Percentiles rank a stretch among this genome's conserved stretches.
phyloP scores from a whole-genome alignment of 37 sponge, comb jelly and placozoan species.

The Haliclona indistincta region DNA sequence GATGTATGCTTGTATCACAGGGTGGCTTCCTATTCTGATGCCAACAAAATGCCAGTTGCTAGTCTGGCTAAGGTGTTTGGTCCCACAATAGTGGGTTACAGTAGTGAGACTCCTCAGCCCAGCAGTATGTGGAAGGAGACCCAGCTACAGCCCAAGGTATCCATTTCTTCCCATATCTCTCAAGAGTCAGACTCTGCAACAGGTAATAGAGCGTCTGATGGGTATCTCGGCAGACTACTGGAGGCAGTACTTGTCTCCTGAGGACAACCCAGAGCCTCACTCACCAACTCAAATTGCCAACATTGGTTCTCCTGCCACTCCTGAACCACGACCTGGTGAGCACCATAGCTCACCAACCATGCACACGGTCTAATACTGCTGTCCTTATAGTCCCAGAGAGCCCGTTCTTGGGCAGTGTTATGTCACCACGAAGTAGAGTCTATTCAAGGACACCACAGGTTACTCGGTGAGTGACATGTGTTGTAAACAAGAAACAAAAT shows the following conservation, averaged over 20 bases:
- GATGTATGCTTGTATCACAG: conserved; percentile 23
- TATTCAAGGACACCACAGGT: too few species aligned
- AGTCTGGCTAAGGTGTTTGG: conserved; percentile 89
- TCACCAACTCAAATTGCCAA: conserved; percentile 21
- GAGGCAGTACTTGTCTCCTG: conserved; percentile 67
- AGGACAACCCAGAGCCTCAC: conserved; percentile 49
- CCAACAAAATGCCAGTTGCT: conserved; percentile 85
- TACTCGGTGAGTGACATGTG: too few species aligned
- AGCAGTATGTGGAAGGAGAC: conserved; percentile 69
- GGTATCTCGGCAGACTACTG: conserved; percentile 74
- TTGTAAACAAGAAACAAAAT: too few species aligned
- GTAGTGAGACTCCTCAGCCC: conserved; percentile 32
- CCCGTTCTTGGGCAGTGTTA: too few species aligned
- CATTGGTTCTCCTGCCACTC: conserved; percentile 61
- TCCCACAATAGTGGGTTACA: conserved; percentile 78
- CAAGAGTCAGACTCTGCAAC: not conserved
- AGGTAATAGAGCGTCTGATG: conserved; percentile 64
- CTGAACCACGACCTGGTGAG: conserved; percentile 70
- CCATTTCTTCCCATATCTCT: not conserved
- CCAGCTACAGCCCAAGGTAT: conserved; percentile 75
- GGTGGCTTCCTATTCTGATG: conserved; percentile 62
- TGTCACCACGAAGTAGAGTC: too few species aligned
- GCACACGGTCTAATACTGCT: too few species aligned
- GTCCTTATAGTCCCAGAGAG: too few species aligned
- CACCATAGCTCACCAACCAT: too few species aligned